phyloP scores from a whole-genome alignment of 2,797 vertebrate genomes.

The Tokudaia muenninki region DNA sequence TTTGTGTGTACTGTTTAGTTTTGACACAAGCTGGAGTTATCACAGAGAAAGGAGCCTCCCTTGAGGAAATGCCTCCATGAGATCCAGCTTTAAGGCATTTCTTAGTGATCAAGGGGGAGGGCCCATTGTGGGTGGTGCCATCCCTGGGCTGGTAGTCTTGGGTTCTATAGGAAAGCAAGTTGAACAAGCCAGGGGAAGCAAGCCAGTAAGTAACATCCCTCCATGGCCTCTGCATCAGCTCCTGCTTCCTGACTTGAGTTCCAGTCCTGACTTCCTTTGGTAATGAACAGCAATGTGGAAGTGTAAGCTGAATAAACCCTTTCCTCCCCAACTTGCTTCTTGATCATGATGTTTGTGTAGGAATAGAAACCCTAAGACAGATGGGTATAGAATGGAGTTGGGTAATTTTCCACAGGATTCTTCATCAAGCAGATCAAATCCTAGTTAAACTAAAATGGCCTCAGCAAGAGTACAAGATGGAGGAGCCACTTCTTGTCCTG shows the following conservation, averaged over 20 bases:
- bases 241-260: neutral
- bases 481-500: too few relatives aligned
- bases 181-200: neutral
- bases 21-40: neutral
- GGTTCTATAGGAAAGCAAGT: neutral
- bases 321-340: neutral
- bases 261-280: neutral
- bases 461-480: neutral
- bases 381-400: neutral
- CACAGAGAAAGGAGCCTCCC: neutral
- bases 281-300: neutral
- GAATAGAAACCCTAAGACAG: neutral
- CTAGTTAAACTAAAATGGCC: neutral
- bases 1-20: too few relatives aligned
- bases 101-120: neutral
- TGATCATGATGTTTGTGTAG: neutral
- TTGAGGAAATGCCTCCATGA: neutral
- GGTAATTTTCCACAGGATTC: neutral
- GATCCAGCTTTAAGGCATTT: neutral
- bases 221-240: neutral
- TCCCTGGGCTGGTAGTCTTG: neutral
- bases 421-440: neutral
- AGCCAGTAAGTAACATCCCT: neutral
- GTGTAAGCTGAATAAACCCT: neutral
- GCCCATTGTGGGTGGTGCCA: neutral